These are phyloP conservation scores for Rhopalosiphum padi DNA, from an alignment of 1,140 invertebrate genomes.

Conservation along the genomic window DNA sequence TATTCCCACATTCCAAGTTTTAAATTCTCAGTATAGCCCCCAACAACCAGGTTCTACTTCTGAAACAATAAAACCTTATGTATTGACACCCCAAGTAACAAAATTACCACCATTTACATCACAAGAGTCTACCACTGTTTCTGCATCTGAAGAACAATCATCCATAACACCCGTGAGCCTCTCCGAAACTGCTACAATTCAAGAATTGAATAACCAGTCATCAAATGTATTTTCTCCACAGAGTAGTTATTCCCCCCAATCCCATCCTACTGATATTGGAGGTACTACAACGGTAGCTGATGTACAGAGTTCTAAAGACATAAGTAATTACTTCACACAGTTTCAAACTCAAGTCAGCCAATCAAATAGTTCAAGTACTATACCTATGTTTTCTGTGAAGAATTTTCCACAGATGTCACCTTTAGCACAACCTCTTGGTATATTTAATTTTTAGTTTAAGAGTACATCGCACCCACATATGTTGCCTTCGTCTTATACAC, in stretches of 20 bases:
- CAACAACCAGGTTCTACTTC: neutral
- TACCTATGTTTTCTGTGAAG: slow-evolving; percentile 55
- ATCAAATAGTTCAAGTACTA: slow-evolving; percentile 33
- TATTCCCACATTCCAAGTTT: neutral
- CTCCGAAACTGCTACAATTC: neutral
- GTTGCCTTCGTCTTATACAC: too few relatives aligned
- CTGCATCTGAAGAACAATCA: neutral
- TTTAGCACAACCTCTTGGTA: slow-evolving; percentile 50
- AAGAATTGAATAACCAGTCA: neutral
- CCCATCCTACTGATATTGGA: neutral
- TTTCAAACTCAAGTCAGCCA: slow-evolving; percentile 19
- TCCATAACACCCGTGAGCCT: neutral
- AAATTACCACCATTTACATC: slow-evolving; percentile 13
- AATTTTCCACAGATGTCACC: slow-evolving; percentile 50
- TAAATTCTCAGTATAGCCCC: slow-evolving; percentile 11
- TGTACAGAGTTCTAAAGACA: slow-evolving; percentile 26
- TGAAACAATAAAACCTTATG: slow-evolving; percentile 23
- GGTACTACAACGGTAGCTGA: neutral
- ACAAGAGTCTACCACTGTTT: neutral
- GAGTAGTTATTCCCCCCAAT: slow-evolving; percentile 29
- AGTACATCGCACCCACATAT: too few relatives aligned
- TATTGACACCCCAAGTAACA: slow-evolving; percentile 34
- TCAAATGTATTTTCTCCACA: neutral
- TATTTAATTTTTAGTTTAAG: neutral
- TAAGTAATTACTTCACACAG: slow-evolving; percentile 49